Conservation (phyloP, 2,888 invertebrate genomes). For the Deilephila porcellus region DNA sequence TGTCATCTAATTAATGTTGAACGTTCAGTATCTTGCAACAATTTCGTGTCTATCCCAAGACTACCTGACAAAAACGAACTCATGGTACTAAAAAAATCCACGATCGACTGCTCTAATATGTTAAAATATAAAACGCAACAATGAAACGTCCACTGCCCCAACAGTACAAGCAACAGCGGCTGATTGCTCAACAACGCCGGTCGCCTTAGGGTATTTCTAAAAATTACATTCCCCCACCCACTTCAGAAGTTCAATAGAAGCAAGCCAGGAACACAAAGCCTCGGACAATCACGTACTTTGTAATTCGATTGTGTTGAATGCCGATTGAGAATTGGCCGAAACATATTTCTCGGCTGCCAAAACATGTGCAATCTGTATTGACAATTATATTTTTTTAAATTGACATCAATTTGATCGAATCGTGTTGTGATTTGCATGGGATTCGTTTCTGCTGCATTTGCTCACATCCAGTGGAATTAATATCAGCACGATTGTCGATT, state of each 20-base stretch:
- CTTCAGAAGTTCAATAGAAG: constrained; percentile 27
- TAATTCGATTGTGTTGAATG: constrained; percentile 77
- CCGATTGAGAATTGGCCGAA: constrained; percentile 77
- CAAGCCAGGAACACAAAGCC: constrained; percentile 58
- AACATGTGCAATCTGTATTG: constrained; percentile 52
- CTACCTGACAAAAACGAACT: too few relatives aligned
- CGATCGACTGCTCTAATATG: not conserved
- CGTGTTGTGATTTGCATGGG: not conserved
- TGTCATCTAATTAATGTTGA: too few relatives aligned
- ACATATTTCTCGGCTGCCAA: constrained; percentile 75
- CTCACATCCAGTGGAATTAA: not conserved
- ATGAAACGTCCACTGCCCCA: constrained; percentile 20
- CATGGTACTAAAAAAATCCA: too few relatives aligned
- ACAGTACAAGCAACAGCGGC: constrained; percentile 46
- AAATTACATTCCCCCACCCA: constrained; percentile 66
- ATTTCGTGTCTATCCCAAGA: too few relatives aligned
- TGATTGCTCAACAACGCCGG: constrained; percentile 55
- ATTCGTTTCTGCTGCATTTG: not conserved
- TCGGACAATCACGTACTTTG: constrained; percentile 73
- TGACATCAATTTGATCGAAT: not conserved
- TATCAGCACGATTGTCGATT: too few relatives aligned
- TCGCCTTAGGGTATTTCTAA: constrained; percentile 66
- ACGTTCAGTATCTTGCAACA: too few relatives aligned
- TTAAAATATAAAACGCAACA: not conserved
- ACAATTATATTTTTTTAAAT: constrained; percentile 17